Conservation (phyloP, 2,113 vertebrate genomes). For the Podarcis muralis region DNA sequence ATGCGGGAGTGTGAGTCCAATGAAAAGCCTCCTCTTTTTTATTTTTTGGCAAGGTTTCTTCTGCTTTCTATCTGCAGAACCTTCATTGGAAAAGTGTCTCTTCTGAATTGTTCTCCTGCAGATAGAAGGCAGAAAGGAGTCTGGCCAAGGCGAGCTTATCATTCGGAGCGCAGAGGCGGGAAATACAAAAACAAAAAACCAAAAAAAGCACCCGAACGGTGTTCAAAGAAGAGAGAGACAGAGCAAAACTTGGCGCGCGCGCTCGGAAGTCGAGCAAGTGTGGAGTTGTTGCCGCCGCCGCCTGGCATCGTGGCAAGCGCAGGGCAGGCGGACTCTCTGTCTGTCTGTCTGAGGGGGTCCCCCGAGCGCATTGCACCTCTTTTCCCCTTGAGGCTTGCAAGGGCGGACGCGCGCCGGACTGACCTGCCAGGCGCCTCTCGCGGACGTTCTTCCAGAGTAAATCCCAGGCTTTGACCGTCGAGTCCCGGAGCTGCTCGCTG, state of each 20-base stretch:
- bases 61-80: neutral
- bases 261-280: neutral
- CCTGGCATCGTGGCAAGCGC: neutral
- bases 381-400: neutral
- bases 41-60: neutral
- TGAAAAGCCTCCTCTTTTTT: neutral
- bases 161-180: neutral
- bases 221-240: too few species aligned
- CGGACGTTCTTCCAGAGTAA: slow-evolving; percentile 90
- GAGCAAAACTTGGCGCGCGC: neutral
- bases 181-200: neutral
- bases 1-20: neutral
- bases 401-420: slow-evolving; percentile 59
- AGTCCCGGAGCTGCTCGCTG: slow-evolving; percentile 90
- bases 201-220: too few species aligned
- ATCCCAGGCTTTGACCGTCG: slow-evolving; percentile 92
- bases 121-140: too few species aligned
- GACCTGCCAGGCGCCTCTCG: slow-evolving; percentile 92
- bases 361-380: neutral
- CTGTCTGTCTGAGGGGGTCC: neutral
- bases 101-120: too few species aligned
- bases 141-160: neutral
- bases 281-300: neutral
- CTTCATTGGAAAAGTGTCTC: too few species aligned
- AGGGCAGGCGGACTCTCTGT: too few species aligned